Evolutionary conservation across 2,888 invertebrate genomes (phyloP).

Genomic region (Apotomis capreana): DNA sequence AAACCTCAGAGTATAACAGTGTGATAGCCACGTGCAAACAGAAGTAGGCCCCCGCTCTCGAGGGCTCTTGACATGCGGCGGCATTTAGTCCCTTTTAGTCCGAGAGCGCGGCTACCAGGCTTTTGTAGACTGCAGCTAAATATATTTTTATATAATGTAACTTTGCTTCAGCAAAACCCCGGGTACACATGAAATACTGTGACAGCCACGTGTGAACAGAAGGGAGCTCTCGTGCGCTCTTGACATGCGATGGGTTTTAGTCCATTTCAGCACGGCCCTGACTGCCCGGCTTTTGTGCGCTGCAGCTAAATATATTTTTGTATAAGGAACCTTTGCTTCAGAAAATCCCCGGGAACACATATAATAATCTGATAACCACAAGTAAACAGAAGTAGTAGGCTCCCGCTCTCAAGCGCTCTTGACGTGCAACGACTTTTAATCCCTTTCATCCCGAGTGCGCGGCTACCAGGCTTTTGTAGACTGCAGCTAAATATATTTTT

Average conservation of each 20-base stretch:
- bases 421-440: constrained; percentile 15
- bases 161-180: no score
- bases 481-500: no score
- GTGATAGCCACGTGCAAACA: background rate
- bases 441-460: constrained; percentile 13
- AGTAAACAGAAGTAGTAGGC: constrained; percentile 1
- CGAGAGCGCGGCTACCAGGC: background rate
- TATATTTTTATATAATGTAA: no score
- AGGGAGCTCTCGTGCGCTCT: constrained; percentile 10
- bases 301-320: no score
- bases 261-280: constrained; percentile 5
- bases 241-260: constrained; percentile 18
- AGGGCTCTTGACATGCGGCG: constrained; percentile 12
- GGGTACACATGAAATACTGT: no score
- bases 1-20: no score
- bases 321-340: no score
- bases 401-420: constrained; percentile 16
- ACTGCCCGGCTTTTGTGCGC: no score
- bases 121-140: background rate
- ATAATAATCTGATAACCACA: background rate
- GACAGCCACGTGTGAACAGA: no score
- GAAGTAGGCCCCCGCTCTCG: constrained; percentile 20
- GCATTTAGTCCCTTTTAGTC: constrained; percentile 24
- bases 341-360: no score
- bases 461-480: no score